Evolutionary conservation across 2,113 vertebrate genomes (phyloP).

Genomic region (Platysteira castanea): DNA sequence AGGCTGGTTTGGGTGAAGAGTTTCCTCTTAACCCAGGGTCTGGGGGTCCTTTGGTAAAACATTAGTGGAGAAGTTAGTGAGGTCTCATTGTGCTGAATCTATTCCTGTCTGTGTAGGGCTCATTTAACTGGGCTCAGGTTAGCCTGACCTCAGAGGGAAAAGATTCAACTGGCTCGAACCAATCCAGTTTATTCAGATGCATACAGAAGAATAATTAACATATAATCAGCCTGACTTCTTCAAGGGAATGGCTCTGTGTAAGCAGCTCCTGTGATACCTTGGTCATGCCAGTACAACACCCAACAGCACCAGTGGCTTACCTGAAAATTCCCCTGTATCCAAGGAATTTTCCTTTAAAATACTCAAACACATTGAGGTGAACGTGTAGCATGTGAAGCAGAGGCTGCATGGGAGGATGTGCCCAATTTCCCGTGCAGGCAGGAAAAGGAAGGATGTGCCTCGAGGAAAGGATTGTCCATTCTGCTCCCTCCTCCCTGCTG

Average conservation of each 20-base stretch:
- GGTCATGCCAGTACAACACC: not conserved
- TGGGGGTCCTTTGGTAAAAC: slow-evolving; percentile 41
- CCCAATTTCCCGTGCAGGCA: rapidly evolving
- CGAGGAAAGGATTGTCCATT: not conserved
- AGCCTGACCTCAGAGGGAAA: slow-evolving; percentile 31
- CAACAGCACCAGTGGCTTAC: not conserved
- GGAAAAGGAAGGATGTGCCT: not conserved
- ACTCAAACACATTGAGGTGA: not conserved
- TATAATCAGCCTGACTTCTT: not conserved
- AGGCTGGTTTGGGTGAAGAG: not conserved
- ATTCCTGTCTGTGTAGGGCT: not conserved
- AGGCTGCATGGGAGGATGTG: rapidly evolving
- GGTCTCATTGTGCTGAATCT: not conserved
- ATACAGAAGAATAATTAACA: not conserved
- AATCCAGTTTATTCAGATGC: not conserved
- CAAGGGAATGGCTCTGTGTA: not conserved
- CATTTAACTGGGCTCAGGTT: slow-evolving; percentile 16
- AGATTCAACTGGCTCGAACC: not conserved
- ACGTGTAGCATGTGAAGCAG: not conserved
- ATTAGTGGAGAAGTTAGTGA: not conserved
- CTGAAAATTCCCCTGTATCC: not conserved
- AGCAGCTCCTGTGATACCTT: not conserved
- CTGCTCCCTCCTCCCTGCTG: not conserved
- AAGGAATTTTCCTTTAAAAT: not conserved
- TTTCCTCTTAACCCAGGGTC: not conserved